Conservation (phyloP, 1,140 invertebrate species). For the Drosophila funebris region DNA sequence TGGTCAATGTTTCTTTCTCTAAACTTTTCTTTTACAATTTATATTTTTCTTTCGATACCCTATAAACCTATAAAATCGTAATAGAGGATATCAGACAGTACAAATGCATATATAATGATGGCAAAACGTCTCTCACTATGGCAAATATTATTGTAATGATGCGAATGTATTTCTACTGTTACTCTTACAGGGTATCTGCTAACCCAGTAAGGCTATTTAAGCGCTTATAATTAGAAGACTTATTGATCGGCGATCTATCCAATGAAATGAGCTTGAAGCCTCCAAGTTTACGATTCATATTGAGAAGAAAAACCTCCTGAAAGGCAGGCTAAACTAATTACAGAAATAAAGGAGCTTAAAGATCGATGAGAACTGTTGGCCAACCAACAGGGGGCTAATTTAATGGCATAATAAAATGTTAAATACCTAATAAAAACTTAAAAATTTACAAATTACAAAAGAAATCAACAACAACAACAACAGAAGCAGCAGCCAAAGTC, state of each 20-base stretch:
- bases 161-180: too few relatives aligned
- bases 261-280: too few relatives aligned
- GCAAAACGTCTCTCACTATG: too few relatives aligned
- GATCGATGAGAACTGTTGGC: neutral
- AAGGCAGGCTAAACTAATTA: neutral
- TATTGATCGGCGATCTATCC: neutral
- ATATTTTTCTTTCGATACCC: neutral
- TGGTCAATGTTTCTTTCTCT: slow-evolving; percentile 22
- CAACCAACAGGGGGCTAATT: neutral
- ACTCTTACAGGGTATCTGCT: neutral
- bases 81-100: neutral
- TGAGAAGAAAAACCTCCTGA: neutral
- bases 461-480: neutral
- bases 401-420: slow-evolving; percentile 29
- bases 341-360: neutral
- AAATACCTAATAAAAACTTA: slow-evolving; percentile 20
- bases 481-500: slow-evolving; percentile 6
- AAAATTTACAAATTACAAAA: neutral
- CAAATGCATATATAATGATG: too few relatives aligned
- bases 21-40: slow-evolving; percentile 22
- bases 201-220: neutral
- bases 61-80: neutral
- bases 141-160: too few relatives aligned
- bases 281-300: neutral
- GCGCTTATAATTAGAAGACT: slow-evolving; percentile 13